phyloP scores from a whole-genome alignment of 2,888 invertebrate genomes.

The Tetragonula carbonaria region DNA sequence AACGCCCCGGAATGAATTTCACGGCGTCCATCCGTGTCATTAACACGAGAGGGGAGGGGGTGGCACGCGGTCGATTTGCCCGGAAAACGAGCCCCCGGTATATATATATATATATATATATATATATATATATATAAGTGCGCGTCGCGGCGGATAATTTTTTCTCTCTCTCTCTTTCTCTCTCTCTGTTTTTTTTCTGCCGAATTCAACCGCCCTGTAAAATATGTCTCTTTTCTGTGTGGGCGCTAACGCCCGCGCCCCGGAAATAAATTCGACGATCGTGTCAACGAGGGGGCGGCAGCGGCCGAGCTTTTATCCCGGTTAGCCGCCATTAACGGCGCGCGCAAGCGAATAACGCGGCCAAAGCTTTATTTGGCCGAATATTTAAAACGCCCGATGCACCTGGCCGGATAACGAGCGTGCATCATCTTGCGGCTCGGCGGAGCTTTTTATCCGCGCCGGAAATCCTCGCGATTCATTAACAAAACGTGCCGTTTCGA shows the following conservation, averaged over 20 bases:
- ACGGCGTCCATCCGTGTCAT: conserved; percentile 19
- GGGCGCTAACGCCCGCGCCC: not conserved
- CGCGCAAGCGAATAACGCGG: conserved; percentile 17
- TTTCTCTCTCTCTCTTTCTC: no score
- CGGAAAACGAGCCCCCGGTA: not conserved
- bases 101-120: not conserved
- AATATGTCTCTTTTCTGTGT: conserved; percentile 24
- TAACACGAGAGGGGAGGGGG: conserved; percentile 34
- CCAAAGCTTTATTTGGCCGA: conserved; percentile 32
- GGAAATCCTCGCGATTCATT: conserved; percentile 33
- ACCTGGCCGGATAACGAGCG: conserved; percentile 47
- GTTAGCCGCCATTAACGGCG: conserved; percentile 29
- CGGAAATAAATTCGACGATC: conserved; percentile 44
- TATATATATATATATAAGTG: not conserved
- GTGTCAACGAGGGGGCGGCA: conserved; percentile 24
- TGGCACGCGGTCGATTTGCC: conserved; percentile 29
- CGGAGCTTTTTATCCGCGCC: conserved; percentile 17
- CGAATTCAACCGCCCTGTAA: not conserved
- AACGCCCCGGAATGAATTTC: not conserved
- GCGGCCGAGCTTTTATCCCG: conserved; percentile 19
- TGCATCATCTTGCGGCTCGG: conserved; percentile 39
- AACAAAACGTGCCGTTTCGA: not conserved
- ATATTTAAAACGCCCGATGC: conserved; percentile 49
- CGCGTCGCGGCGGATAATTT: conserved; percentile 31
- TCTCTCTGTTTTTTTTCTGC: no score